Evolutionary conservation across 92 coral and sea anemone genomes (phyloP).

Genomic region (Diadumene lineata): DNA sequence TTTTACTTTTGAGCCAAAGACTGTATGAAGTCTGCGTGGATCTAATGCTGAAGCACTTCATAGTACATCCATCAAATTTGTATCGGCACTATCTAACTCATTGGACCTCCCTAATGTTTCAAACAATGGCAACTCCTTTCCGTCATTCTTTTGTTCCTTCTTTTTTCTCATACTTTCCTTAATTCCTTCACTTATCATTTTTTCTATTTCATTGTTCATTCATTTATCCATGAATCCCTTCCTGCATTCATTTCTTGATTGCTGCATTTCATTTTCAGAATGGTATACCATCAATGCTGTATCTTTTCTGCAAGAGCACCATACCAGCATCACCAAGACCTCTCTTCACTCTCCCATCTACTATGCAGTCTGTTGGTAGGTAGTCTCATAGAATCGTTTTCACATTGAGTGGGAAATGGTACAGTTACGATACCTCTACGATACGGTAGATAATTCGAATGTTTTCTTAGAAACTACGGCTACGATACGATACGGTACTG

Average conservation of each 20-base stretch:
- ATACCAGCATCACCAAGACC: constrained; percentile 39
- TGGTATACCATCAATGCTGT: constrained; percentile 11
- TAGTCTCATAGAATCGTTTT: no score
- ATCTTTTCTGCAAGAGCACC: constrained; percentile 19
- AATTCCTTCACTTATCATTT: background rate
- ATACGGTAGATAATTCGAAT: no score
- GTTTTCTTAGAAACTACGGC: no score
- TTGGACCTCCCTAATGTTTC: no score
- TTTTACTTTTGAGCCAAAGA: background rate
- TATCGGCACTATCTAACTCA: no score
- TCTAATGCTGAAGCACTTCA: no score
- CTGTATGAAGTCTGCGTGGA: no score
- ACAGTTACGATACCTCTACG: no score
- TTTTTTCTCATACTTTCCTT: background rate
- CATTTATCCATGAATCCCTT: background rate
- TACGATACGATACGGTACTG: no score
- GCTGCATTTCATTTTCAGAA: background rate
- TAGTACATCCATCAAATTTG: no score
- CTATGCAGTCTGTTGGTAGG: constrained; percentile 63
- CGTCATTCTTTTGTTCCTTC: background rate
- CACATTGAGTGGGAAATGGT: no score
- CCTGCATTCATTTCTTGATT: background rate
- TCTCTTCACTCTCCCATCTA: constrained; percentile 35
- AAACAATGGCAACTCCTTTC: no score
- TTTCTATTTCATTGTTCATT: background rate